Evolutionary conservation across 2,888 invertebrate species (phyloP).

Genomic region (Parthenolecanium corni): DNA sequence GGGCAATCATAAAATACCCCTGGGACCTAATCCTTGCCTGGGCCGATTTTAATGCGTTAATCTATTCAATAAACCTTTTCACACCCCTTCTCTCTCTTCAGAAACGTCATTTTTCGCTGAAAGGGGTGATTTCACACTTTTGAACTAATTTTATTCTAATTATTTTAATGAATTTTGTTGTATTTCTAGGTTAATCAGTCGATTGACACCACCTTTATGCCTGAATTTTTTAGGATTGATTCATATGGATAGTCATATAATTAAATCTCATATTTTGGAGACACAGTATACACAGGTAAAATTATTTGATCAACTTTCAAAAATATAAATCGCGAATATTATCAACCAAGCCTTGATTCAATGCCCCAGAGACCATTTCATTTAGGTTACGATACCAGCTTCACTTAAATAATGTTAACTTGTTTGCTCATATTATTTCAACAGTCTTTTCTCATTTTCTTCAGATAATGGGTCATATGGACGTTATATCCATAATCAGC

Average conservation of each 20-base stretch:
- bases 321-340: not conserved
- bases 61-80: no score
- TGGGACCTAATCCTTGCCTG: no score
- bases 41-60: no score
- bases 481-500: conserved; percentile 89
- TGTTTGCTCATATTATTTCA: no score
- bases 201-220: conserved; percentile 95
- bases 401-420: conserved; percentile 22
- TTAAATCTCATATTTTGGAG: conserved; percentile 64
- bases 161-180: conserved; percentile 37
- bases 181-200: conserved; percentile 89
- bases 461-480: conserved; percentile 99
- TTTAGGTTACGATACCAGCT: conserved; percentile 1
- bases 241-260: conserved; percentile 95
- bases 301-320: not conserved
- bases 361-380: not conserved
- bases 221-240: conserved; percentile 94
- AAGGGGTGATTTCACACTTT: no score
- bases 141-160: not conserved
- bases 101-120: no score
- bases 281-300: conserved; percentile 89
- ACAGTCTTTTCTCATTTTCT: conserved; percentile 21
- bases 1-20: no score
- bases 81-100: no score
- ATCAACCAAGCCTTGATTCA: not conserved